Evolutionary conservation across 1,140 invertebrate species (phyloP).

Genomic region (Polypedilum vanderplanki): DNA sequence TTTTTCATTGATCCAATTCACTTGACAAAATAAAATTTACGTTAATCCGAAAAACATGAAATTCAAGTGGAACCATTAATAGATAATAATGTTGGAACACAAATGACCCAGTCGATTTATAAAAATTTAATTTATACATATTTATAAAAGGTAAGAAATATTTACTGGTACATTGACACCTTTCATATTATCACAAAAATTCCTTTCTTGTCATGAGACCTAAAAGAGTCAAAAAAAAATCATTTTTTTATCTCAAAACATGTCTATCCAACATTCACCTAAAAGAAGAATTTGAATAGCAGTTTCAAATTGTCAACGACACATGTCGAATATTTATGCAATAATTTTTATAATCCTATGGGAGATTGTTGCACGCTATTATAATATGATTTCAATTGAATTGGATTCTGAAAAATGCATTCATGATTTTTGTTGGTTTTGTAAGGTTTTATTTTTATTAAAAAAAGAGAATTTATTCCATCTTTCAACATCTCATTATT

Average conservation of each 20-base stretch:
- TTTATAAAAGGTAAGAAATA: no score
- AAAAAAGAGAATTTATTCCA: background rate
- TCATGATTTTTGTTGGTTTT: background rate
- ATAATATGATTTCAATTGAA: conserved; percentile 21
- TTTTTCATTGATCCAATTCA: background rate
- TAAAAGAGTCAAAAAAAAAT: no score
- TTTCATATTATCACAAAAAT: no score
- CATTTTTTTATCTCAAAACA: no score
- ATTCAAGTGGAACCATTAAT: background rate
- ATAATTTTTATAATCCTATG: conserved; percentile 9
- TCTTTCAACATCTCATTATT: conserved; percentile 1
- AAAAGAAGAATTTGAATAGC: no score
- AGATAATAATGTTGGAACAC: no score
- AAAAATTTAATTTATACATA: no score
- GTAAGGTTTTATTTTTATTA: background rate
- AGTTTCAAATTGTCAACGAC: no score
- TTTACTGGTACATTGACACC: no score
- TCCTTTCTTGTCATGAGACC: no score
- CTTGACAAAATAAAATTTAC: background rate
- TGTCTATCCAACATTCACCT: no score
- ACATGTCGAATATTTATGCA: background rate
- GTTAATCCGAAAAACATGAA: background rate
- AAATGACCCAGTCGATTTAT: no score
- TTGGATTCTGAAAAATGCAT: conserved; percentile 7
- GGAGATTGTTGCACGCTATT: background rate